These are phyloP conservation scores for Rhyacichthys aspro DNA, from an alignment of 2,797 vertebrate genomes.

Conservation along the genomic window DNA sequence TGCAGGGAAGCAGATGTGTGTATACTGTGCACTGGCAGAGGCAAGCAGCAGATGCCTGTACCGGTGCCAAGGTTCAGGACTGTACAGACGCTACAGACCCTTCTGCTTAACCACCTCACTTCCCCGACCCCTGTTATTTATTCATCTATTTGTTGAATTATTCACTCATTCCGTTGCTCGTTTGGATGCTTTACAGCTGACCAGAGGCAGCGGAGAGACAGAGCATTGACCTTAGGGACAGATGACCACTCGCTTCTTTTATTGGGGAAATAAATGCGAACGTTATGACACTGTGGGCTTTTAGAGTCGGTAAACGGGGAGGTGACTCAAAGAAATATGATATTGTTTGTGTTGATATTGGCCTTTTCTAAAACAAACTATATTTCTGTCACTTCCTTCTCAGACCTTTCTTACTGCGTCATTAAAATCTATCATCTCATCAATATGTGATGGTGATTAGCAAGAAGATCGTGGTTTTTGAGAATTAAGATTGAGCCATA, in stretches of 20 bases:
- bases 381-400: no score
- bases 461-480: no score
- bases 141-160: conserved; percentile 77
- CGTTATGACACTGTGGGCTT: conserved; percentile 31
- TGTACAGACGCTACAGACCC: conserved; percentile 85
- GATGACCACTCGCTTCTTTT: conserved; percentile 61
- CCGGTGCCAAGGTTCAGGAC: conserved; percentile 95
- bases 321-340: background rate
- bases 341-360: background rate
- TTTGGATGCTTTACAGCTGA: conserved; percentile 83
- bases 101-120: conserved; percentile 56
- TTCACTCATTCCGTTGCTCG: conserved; percentile 72
- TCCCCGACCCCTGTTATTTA: conserved; percentile 74
- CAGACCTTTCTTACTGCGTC: no score
- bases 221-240: conserved; percentile 55
- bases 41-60: conserved; percentile 97
- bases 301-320: conserved; percentile 30
- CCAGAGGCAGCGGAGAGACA: conserved; percentile 62
- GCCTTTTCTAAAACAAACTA: no score
- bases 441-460: no score
- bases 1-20: conserved; percentile 85
- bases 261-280: conserved; percentile 61
- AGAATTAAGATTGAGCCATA: no score
- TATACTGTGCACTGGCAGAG: conserved; percentile 62
- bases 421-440: no score